Base-by-base conservation (phyloP, 2,888 invertebrate genomes). In the Hydraecia micacea region DNA sequence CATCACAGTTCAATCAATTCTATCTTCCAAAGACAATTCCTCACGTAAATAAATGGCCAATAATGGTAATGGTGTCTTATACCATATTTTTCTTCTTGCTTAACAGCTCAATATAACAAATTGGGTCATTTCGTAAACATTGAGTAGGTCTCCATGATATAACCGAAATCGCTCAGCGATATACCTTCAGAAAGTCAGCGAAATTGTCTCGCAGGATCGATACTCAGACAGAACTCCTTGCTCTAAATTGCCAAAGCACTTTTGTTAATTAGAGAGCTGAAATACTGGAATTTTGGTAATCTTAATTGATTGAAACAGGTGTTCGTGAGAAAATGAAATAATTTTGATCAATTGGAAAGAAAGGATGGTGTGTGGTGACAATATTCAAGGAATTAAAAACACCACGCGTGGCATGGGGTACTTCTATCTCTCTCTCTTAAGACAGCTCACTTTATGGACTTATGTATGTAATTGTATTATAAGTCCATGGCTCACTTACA, bases 161-260 rank as follows among this genome's bases (percentile, higher is more conserved):
- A 70, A 52, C 21, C 21, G 32, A 75, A 70, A 70, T 62, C 67
- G 36, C 18, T n/a, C 25, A 55, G 8, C 9, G 25, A 79, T 67
- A 71, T 73, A 79, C 79, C 86, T 84, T 83, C 49, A 46, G 55
- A n/a, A 18, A 36, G n/a, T 6, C 55, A 49, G 39, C 49, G 46
- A 67, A 13, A 55, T 58, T 70, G 60, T 52, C 49, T 75, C 42
- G 46, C 46, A 42, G 72, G 75, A 79, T 82, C 75, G 66, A 82
- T 84, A 77, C 18, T 39, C 25, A 52, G 13, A 58, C 55, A 63
- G 15, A 49, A 32, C 32, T 63, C 32, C 60, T 81, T 85, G 60
- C 67, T 63, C 58, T 55, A 67, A 36, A 68, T 76, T 28, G 13
- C n/a, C 32, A 25, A 73, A 65, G 13, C 28, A 25, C 25, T 21